phyloP scores from a whole-genome alignment of 2,797 vertebrate genomes.

The Phalloptychus januarius region DNA sequence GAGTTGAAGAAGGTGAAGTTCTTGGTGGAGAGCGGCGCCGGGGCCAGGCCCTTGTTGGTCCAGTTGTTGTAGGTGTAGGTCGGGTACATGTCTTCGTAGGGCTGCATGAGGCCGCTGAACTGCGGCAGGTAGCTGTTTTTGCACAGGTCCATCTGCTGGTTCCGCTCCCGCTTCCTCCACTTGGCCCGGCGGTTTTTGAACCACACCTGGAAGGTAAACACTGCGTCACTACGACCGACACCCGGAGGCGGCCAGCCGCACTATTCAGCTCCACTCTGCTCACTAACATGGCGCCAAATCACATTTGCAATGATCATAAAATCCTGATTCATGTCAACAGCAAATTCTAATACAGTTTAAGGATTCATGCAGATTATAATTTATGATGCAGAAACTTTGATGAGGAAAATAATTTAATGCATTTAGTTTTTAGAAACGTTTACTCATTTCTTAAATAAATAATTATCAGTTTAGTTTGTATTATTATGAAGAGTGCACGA shows the following conservation, averaged over 20 bases:
- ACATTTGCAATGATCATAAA: too few relatives aligned
- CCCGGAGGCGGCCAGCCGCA: not conserved
- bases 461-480: not conserved
- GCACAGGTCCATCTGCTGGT: slow-evolving; percentile 99
- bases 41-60: slow-evolving; percentile 94
- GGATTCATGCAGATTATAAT: not conserved
- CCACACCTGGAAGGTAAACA: slow-evolving; percentile 86
- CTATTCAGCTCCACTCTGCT: not conserved
- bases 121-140: slow-evolving; percentile 98
- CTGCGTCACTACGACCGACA: not conserved
- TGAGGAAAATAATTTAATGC: not conserved
- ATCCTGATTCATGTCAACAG: too few relatives aligned
- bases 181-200: slow-evolving; percentile 98
- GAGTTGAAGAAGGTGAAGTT: slow-evolving; percentile 99
- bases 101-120: slow-evolving; percentile 97
- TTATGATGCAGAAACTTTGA: not conserved
- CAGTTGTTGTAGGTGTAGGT: slow-evolving; percentile 99
- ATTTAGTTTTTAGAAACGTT: not conserved
- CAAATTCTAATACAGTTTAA: too few relatives aligned
- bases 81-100: slow-evolving; percentile 97
- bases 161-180: slow-evolving; percentile 97
- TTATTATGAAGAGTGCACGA: not conserved
- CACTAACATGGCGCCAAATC: too few relatives aligned
- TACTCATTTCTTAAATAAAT: not conserved
- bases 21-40: slow-evolving; percentile 93